Conservation (phyloP, 2,113 vertebrate species). For the Pituophis catenifer region DNA sequence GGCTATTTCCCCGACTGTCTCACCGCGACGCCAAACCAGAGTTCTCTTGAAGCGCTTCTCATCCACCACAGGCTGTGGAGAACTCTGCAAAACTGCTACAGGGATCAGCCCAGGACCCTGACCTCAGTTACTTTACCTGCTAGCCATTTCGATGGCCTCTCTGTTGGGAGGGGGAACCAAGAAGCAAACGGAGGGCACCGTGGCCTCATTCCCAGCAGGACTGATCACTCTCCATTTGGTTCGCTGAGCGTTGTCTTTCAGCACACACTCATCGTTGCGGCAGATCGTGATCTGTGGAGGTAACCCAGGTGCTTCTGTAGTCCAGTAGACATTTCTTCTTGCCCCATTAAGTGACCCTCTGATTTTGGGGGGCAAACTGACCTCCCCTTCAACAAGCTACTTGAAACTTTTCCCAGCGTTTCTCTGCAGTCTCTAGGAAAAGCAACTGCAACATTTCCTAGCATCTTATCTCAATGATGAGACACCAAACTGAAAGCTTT, state of each 20-base stretch:
- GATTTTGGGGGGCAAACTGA: no score
- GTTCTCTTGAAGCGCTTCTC: neutral
- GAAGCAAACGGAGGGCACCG: constrained; percentile 98
- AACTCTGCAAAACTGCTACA: neutral
- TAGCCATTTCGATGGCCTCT: constrained; percentile 87
- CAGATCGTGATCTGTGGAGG: constrained; percentile 86
- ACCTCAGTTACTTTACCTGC: constrained; percentile 73
- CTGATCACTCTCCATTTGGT: constrained; percentile 99
- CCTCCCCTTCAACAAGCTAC: no score
- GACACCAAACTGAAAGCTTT: neutral
- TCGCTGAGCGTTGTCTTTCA: constrained; percentile 95
- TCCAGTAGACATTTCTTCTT: neutral
- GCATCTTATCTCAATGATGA: neutral
- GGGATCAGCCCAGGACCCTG: no score
- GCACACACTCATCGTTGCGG: constrained; percentile 92
- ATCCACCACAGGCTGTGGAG: neutral
- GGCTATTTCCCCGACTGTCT: no score
- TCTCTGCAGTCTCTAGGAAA: neutral
- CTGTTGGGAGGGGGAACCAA: constrained; percentile 89
- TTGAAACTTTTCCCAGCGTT: no score
- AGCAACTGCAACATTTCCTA: no score
- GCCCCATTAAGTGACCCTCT: neutral
- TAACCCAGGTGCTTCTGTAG: constrained; percentile 14
- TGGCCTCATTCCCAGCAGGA: constrained; percentile 93
- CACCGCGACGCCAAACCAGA: neutral